Percentiles rank a stretch among this genome's conserved stretches.
Conservation (phyloP, 2,113 vertebrate species). For the Caretta caretta region DNA sequence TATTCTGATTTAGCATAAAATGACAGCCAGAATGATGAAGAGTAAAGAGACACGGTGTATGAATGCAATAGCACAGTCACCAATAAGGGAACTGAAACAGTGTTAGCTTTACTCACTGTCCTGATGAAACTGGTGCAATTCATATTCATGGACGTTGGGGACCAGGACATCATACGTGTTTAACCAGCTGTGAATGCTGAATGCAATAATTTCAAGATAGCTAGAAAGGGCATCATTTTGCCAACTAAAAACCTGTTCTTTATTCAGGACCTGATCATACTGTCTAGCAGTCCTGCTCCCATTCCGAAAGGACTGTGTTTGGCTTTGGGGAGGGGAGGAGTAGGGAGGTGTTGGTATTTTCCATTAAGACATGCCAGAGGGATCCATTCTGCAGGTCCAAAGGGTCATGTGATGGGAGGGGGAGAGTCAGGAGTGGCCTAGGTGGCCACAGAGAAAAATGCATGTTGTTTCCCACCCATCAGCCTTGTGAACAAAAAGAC, state of each 20-base stretch:
- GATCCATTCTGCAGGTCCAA: fast-evolving
- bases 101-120: background rate
- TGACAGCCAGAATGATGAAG: background rate
- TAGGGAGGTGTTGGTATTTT: background rate
- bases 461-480: background rate
- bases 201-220: background rate
- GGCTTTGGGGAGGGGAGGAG: background rate
- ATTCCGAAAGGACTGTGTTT: background rate
- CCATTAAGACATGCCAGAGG: background rate
- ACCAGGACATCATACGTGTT: background rate
- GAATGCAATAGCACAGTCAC: background rate
- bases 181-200: background rate
- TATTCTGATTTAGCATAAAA: background rate
- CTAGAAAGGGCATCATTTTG: background rate
- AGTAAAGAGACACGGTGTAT: background rate
- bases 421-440: background rate
- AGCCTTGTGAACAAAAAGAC: fast-evolving
- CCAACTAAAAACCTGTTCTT: background rate
- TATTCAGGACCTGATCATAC: background rate
- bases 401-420: background rate
- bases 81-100: background rate
- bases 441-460: background rate
- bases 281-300: background rate
- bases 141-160: background rate
- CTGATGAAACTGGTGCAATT: background rate